Percentiles rank a stretch among this genome's conserved stretches.
phyloP scores from a whole-genome alignment of 1,140 invertebrate species.

The Saxidomus purpurata region DNA sequence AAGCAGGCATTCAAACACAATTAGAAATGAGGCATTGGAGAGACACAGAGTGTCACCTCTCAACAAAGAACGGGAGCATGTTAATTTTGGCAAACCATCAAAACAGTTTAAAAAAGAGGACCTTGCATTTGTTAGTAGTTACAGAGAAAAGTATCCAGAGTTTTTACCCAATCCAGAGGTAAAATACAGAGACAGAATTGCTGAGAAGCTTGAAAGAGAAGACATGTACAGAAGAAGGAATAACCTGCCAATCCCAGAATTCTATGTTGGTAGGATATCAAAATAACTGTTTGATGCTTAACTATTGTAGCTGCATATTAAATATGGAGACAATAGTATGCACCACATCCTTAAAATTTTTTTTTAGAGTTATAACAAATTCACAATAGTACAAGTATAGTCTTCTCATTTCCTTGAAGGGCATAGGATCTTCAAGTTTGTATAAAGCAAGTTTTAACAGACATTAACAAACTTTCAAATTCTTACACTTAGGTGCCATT shows the following conservation, averaged over 20 bases:
- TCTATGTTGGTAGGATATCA: slow-evolving; percentile 94
- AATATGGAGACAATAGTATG: too few species aligned
- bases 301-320: too few species aligned
- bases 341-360: too few species aligned
- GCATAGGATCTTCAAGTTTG: too few species aligned
- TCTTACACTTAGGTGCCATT: neutral
- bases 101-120: neutral
- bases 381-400: too few species aligned
- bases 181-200: slow-evolving; percentile 90
- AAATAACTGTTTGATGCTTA: too few species aligned
- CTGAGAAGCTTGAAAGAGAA: slow-evolving; percentile 95
- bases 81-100: neutral
- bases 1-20: neutral
- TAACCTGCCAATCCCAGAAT: slow-evolving; percentile 97
- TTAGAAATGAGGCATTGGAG: slow-evolving; percentile 22
- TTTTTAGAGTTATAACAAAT: too few species aligned
- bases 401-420: neutral
- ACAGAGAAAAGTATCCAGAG: slow-evolving; percentile 48
- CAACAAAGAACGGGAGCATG: slow-evolving; percentile 1
- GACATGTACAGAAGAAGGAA: slow-evolving; percentile 96
- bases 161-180: slow-evolving; percentile 49
- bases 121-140: neutral
- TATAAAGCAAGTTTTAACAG: too few species aligned
- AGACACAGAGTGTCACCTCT: slow-evolving; percentile 39
- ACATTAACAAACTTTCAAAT: too few species aligned